phyloP scores from a whole-genome alignment of 2,888 invertebrate genomes.

The Cryptophagus acutangulus region DNA sequence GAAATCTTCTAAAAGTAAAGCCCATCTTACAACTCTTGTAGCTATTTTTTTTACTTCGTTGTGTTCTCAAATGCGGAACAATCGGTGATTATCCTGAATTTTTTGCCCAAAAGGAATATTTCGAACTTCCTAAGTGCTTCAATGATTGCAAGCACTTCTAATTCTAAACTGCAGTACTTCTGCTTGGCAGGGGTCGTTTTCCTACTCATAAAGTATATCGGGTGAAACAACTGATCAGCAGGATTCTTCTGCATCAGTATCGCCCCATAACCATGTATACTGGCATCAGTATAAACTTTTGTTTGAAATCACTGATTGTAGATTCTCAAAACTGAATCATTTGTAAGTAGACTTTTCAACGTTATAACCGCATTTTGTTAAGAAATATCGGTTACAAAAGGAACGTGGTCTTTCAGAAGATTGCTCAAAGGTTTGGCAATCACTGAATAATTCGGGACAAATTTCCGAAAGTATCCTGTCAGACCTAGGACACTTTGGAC shows the following conservation, averaged over 20 bases:
- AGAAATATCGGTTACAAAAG: slow-evolving; percentile 18
- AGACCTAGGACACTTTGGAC: slow-evolving; percentile 37
- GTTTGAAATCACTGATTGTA: slow-evolving; percentile 15
- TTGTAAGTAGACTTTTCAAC: slow-evolving; percentile 17
- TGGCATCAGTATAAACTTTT: slow-evolving; percentile 25
- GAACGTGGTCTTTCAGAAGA: slow-evolving; percentile 22
- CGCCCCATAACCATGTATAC: slow-evolving; percentile 22
- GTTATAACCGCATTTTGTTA: slow-evolving; percentile 17
- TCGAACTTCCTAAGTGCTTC: slow-evolving; percentile 37
- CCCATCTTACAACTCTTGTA: slow-evolving; percentile 35
- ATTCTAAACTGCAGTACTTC: slow-evolving; percentile 37
- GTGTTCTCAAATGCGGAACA: slow-evolving; percentile 36
- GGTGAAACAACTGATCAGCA: slow-evolving; percentile 23
- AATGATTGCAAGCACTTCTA: slow-evolving; percentile 39
- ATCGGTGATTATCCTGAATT: slow-evolving; percentile 38
- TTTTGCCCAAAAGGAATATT: slow-evolving; percentile 31
- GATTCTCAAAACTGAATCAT: slow-evolving; percentile 22
- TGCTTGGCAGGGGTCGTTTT: slow-evolving; percentile 32
- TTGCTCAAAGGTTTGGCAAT: slow-evolving; percentile 39
- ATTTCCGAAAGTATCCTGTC: slow-evolving; percentile 39
- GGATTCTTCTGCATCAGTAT: slow-evolving; percentile 19
- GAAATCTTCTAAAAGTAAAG: slow-evolving; percentile 25
- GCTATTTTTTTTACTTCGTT: slow-evolving; percentile 33
- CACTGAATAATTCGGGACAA: slow-evolving; percentile 32
- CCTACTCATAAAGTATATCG: slow-evolving; percentile 28